Evolutionary conservation across 2,113 vertebrate species (phyloP).

Genomic region (Terrapene triunguis): DNA sequence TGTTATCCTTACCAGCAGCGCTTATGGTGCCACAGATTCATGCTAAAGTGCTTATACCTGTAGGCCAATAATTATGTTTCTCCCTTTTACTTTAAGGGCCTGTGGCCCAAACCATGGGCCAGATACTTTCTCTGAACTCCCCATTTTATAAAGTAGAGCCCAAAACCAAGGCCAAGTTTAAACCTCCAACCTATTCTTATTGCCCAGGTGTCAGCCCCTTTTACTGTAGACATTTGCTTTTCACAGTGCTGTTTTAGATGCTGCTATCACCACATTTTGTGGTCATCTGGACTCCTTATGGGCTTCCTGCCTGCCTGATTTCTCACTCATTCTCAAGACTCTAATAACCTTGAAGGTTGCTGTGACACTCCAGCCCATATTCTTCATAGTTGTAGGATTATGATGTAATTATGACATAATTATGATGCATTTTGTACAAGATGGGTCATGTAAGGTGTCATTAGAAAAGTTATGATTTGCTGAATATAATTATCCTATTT

Average conservation of each 20-base stretch:
- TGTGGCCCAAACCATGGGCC: neutral
- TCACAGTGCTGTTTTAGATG: neutral
- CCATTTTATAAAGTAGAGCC: neutral
- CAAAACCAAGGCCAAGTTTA: neutral
- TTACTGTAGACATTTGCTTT: neutral
- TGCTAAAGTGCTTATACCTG: neutral
- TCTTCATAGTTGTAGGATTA: no score
- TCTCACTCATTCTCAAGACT: neutral
- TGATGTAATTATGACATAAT: no score
- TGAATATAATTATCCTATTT: no score
- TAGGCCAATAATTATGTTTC: neutral
- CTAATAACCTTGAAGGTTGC: neutral
- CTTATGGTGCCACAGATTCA: neutral
- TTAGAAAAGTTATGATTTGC: no score
- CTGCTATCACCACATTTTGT: neutral
- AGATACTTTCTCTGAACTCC: neutral
- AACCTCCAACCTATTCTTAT: neutral
- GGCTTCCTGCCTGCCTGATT: neutral
- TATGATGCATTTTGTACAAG: no score
- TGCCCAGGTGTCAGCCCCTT: neutral
- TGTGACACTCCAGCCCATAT: neutral
- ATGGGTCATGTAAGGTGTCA: no score
- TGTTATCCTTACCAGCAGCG: neutral
- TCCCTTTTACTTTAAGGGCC: neutral
- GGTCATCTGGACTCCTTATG: fast-evolving